These are phyloP conservation scores for Grammomys surdaster DNA, from an alignment of 2,113 vertebrate genomes.

Conservation along the genomic window DNA sequence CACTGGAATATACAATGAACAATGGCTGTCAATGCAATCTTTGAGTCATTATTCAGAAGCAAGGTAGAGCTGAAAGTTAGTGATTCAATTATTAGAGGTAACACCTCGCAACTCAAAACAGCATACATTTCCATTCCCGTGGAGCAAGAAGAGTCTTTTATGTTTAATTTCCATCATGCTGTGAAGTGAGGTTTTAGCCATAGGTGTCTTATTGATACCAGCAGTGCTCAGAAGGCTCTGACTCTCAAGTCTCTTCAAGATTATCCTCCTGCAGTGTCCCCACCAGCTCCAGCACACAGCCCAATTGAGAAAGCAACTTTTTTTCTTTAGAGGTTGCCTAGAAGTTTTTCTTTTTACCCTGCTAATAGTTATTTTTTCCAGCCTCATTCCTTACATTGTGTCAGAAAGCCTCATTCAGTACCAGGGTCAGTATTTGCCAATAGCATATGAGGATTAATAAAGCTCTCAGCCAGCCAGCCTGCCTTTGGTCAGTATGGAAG, in stretches of 20 bases:
- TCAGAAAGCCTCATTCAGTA: conserved; percentile 7
- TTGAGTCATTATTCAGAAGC: background rate
- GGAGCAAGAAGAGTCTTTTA: conserved; percentile 48
- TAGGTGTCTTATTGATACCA: conserved; percentile 54
- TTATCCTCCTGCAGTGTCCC: background rate
- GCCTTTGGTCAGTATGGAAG: background rate
- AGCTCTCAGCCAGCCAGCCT: background rate
- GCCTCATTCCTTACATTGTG: conserved; percentile 29
- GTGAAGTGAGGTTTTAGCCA: conserved; percentile 60
- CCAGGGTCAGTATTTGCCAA: background rate
- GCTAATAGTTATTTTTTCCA: background rate
- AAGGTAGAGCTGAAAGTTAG: background rate
- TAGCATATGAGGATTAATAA: conserved; percentile 22
- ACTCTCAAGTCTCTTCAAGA: conserved; percentile 32
- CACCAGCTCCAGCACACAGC: background rate
- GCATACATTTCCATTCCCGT: conserved; percentile 28
- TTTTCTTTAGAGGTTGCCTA: conserved; percentile 35
- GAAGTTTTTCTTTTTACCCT: background rate
- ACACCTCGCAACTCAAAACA: conserved; percentile 34
- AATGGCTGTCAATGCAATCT: background rate
- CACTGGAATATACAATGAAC: background rate
- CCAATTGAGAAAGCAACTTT: conserved; percentile 3
- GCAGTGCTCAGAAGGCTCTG: conserved; percentile 2
- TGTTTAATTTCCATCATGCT: conserved; percentile 73
- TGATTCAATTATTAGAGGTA: conserved; percentile 45